Conservation (phyloP, 92 coral and sea anemone species). For the Siderastrea radians region DNA sequence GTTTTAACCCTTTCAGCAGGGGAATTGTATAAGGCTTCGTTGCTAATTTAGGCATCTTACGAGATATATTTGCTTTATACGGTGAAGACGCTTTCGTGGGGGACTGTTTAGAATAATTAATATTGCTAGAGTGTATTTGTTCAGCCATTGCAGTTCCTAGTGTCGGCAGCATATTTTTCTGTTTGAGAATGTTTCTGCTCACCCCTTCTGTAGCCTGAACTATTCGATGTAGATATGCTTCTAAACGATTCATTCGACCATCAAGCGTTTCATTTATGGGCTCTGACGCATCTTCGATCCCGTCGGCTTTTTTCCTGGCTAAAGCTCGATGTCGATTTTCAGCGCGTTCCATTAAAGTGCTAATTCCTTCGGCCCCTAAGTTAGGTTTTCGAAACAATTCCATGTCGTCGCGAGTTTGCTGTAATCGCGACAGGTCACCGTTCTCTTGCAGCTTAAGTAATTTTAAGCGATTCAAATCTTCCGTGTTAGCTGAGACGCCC, state of each 20-base stretch:
- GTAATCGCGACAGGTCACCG: not conserved
- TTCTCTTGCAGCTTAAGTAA: conserved; percentile 8
- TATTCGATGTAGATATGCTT: not conserved
- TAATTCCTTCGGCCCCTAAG: not conserved
- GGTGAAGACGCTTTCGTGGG: too few species aligned
- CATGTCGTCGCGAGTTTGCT: not conserved
- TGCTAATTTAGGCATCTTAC: too few species aligned
- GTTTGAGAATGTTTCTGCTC: conserved; percentile 5
- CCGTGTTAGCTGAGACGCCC: not conserved
- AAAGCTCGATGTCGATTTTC: not conserved
- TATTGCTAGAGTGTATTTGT: too few species aligned
- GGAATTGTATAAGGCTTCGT: not conserved
- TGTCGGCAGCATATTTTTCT: not conserved
- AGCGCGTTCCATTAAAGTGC: not conserved
- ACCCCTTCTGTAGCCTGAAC: not conserved
- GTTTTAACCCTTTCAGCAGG: not conserved
- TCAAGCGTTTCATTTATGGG: not conserved
- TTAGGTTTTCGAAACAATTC: not conserved
- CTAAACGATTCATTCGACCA: conserved; percentile 3
- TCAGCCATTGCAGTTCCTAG: too few species aligned
- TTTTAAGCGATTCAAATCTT: not conserved
- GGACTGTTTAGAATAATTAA: too few species aligned
- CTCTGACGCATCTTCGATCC: not conserved
- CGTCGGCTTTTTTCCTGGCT: not conserved
- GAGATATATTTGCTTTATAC: too few species aligned